These are phyloP conservation scores for Quadroppia sp. DNA, from an alignment of 2,888 invertebrate genomes.

Conservation along the genomic window DNA sequence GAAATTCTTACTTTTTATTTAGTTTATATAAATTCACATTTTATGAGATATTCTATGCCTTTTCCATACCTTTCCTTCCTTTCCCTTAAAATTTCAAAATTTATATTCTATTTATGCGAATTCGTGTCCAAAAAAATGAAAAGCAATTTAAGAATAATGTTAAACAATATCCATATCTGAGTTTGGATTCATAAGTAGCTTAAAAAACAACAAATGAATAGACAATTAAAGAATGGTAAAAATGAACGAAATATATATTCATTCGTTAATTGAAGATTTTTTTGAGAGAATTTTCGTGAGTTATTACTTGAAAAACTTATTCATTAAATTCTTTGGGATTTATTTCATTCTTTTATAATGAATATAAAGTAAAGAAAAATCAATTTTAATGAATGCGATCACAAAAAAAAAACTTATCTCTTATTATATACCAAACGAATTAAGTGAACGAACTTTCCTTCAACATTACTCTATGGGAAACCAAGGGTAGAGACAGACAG, in stretches of 20 bases:
- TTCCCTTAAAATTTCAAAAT: too few species aligned
- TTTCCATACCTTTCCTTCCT: too few species aligned
- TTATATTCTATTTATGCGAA: too few species aligned
- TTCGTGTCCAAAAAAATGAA: too few species aligned
- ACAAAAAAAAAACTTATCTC: too few species aligned
- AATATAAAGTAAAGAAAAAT: background rate
- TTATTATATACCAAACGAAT: too few species aligned
- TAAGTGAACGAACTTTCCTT: too few species aligned
- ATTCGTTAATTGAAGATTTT: background rate
- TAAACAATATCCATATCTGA: background rate
- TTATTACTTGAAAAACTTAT: background rate
- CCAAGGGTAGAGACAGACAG: too few species aligned
- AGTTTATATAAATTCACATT: too few species aligned
- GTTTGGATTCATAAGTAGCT: background rate
- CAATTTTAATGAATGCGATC: background rate
- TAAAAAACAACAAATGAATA: background rate
- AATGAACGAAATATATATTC: background rate
- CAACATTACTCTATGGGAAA: too few species aligned
- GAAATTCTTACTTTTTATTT: too few species aligned
- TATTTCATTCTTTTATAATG: background rate
- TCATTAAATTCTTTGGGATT: background rate
- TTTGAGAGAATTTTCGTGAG: background rate
- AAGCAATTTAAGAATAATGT: background rate
- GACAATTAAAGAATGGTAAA: background rate
- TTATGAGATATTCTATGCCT: too few species aligned